A percentile compares a stretch with the other conserved stretches of the same genome.
Evolutionary conservation across 2,888 invertebrate genomes (phyloP).

Genomic region (Drosophila subsilvestris): DNA sequence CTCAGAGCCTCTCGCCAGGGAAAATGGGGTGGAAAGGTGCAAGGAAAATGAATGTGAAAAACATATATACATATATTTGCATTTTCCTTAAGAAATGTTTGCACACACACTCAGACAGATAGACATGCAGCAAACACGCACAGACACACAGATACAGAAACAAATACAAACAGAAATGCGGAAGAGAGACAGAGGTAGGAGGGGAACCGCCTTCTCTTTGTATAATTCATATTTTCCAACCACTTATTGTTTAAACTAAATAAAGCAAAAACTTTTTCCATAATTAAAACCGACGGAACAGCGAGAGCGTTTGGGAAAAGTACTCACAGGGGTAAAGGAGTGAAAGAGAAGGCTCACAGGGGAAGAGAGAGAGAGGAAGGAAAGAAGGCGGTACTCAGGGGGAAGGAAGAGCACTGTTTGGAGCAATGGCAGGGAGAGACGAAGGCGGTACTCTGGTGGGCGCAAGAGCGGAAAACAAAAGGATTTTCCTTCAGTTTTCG

Average conservation of each 20-base stretch:
- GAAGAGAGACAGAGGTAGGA: constrained; percentile 4
- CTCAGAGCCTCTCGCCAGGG: constrained; percentile 15
- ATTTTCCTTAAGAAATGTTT: constrained; percentile 65
- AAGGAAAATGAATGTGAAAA: constrained; percentile 9
- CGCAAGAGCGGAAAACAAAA: constrained; percentile 64
- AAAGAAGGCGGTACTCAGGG: background rate
- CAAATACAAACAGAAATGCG: background rate
- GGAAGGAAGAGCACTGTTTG: constrained; percentile 4
- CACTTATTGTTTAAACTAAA: constrained; percentile 75
- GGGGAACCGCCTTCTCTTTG: constrained; percentile 46
- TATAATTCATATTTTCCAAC: constrained; percentile 74
- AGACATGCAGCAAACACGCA: constrained; percentile 3
- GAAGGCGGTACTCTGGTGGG: constrained; percentile 19
- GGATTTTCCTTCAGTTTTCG: constrained; percentile 49
- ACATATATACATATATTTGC: constrained; percentile 62
- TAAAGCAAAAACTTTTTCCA: constrained; percentile 78
- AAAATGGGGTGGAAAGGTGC: constrained; percentile 12
- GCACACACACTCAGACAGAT: constrained; percentile 20
- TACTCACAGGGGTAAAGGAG: background rate
- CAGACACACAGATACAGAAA: constrained; percentile 7
- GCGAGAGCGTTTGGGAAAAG: constrained; percentile 38
- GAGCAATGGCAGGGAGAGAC: background rate
- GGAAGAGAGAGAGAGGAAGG: background rate
- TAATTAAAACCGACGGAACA: constrained; percentile 71
- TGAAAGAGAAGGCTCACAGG: background rate